Evolutionary conservation across 2,113 vertebrate genomes (phyloP), one percentile per base, ranked within the genome.

Genomic region (Sakesphorus luctuosus): DNA sequence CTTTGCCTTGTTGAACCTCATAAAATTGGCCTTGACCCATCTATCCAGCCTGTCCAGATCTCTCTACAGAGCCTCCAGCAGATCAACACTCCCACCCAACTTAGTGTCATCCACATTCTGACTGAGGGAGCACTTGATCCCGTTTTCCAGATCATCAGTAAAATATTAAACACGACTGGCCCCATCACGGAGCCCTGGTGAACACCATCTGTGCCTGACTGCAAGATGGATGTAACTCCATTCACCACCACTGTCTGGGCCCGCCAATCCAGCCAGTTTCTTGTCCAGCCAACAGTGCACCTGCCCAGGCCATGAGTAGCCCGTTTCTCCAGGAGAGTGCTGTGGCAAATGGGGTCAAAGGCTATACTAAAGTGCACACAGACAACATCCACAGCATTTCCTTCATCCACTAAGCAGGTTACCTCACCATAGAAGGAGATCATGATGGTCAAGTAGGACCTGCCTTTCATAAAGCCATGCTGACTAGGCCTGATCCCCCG

Each of bases 251-350:
- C 18, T 53, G 38, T 53, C 53, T 74, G 55, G 31, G 20, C 24
- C 13, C 1, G 0, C 18, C 16, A 29, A 29, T n/a, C 4, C 10
- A 69, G 16, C 7, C 29, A 61, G 36, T 24, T 59, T 76, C 59
- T 74, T 33, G 33, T 33, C 7, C 20, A 46, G 31, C 0, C 0
- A 59, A 40, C 15, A 13, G 3, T 40, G 12, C 1, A 3, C 7
- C 16, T 0, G 0, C 33, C 35, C 23, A 61, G 61, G 33, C 49
- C 24, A 26, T 3, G 12, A 50, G 18, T 28, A 61, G 44, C 24
- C 35, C 53, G 53, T 44, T 71, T 84, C 33, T 66, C 35, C 46
- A 84, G 16, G 14, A 53, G 24, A 21, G 65, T 49, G 49, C 24
- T 61, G 28, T 65, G 44, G 38, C 26, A 63, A 47, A 25, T 6